Evolutionary conservation across 2,888 invertebrate genomes (phyloP).

Genomic region (Eudemis profundana): DNA sequence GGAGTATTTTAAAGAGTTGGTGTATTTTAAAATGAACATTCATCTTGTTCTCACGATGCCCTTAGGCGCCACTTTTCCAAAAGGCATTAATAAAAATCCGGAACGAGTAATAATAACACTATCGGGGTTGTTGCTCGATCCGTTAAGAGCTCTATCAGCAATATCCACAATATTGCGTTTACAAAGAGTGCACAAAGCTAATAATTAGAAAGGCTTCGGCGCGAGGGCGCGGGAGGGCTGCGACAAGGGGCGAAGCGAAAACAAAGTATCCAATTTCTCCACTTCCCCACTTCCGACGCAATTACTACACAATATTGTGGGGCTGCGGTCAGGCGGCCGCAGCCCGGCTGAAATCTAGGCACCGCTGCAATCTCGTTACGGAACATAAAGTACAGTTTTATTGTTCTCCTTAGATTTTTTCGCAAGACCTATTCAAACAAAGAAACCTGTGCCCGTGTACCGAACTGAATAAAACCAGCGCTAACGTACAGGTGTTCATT

Average conservation of each 20-base stretch:
- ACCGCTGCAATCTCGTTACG: constrained; percentile 77
- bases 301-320: constrained; percentile 76
- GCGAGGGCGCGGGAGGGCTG: constrained; percentile 55
- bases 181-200: constrained; percentile 61
- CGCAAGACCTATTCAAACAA: constrained; percentile 72
- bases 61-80: neutral
- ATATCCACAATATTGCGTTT: constrained; percentile 55
- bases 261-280: constrained; percentile 80
- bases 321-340: constrained; percentile 73
- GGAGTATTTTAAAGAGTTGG: too few relatives aligned
- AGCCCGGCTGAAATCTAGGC: constrained; percentile 72
- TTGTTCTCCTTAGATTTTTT: constrained; percentile 71
- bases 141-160: constrained; percentile 45
- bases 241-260: constrained; percentile 64
- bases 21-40: too few relatives aligned
- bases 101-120: constrained; percentile 18
- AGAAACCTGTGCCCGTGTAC: constrained; percentile 60
- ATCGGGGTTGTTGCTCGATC: constrained; percentile 23
- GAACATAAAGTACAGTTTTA: constrained; percentile 75
- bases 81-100: constrained; percentile 5
- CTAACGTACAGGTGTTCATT: constrained; percentile 45
- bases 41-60: neutral
- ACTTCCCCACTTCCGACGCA: constrained; percentile 81
- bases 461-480: constrained; percentile 45
- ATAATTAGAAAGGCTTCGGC: constrained; percentile 79